Conservation (phyloP, 2,888 invertebrate genomes). For the Malthinus flaveolus region DNA sequence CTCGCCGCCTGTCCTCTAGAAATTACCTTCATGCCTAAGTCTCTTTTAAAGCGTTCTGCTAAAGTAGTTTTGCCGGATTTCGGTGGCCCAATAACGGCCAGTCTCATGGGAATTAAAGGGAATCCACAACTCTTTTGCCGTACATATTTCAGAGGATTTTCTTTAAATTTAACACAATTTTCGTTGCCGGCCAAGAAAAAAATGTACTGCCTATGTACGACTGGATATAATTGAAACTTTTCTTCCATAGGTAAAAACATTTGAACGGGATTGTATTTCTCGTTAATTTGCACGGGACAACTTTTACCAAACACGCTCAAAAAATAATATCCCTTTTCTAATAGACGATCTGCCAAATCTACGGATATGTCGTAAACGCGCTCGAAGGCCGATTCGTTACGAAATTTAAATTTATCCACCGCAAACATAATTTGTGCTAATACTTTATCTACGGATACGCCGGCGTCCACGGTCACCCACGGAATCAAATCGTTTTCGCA, state of each 20-base stretch:
- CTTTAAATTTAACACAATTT: conserved; percentile 57
- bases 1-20: conserved; percentile 60
- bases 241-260: conserved; percentile 56
- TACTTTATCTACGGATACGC: conserved; percentile 46
- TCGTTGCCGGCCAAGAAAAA: conserved; percentile 62
- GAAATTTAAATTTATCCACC: conserved; percentile 51
- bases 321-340: conserved; percentile 63
- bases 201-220: conserved; percentile 62
- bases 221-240: conserved; percentile 57
- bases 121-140: conserved; percentile 53
- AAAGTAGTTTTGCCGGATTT: conserved; percentile 65
- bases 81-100: conserved; percentile 65
- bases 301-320: conserved; percentile 65
- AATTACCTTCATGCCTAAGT: conserved; percentile 60
- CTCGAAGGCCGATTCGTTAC: conserved; percentile 61
- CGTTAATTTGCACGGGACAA: conserved; percentile 66
- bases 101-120: conserved; percentile 58
- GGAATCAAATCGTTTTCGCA: conserved; percentile 56
- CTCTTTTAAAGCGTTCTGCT: conserved; percentile 58
- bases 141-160: conserved; percentile 62
- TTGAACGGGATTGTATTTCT: conserved; percentile 57
- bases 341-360: conserved; percentile 61
- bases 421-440: conserved; percentile 41
- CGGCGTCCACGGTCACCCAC: conserved; percentile 53
- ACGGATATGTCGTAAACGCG: conserved; percentile 58